A percentile compares a stretch with the other conserved stretches of the same genome.
These are phyloP conservation scores for Cephus spinipes DNA, from an alignment of 2,888 invertebrate species.

Conservation along the genomic window DNA sequence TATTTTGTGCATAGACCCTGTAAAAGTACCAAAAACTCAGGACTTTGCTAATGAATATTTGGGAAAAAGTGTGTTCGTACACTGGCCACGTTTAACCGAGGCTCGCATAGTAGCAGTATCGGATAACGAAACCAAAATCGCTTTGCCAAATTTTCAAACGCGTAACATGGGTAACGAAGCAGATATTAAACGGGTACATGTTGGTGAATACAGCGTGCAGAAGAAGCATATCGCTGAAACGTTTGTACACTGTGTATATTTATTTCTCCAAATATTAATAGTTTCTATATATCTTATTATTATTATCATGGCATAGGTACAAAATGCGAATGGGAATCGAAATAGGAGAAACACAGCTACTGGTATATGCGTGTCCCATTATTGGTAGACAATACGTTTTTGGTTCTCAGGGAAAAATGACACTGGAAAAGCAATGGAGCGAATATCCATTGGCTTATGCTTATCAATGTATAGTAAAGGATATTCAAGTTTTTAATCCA, in stretches of 20 bases:
- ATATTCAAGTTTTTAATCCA: slow-evolving; percentile 68
- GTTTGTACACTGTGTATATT: slow-evolving; percentile 64
- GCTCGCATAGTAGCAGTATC: slow-evolving; percentile 79
- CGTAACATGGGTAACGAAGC: slow-evolving; percentile 25
- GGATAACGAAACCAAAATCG: slow-evolving; percentile 64
- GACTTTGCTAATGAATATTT: slow-evolving; percentile 74
- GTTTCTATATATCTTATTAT: too few species aligned
- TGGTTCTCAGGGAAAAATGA: slow-evolving; percentile 73
- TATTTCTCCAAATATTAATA: slow-evolving; percentile 7
- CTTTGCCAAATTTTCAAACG: slow-evolving; percentile 27
- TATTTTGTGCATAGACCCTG: slow-evolving; percentile 76
- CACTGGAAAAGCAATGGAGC: slow-evolving; percentile 81
- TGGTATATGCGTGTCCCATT: slow-evolving; percentile 80
- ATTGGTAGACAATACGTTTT: slow-evolving; percentile 76
- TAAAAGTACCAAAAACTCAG: slow-evolving; percentile 66
- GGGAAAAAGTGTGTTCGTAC: slow-evolving; percentile 82
- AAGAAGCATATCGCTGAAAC: slow-evolving; percentile 66
- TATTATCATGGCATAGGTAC: slow-evolving; percentile 68
- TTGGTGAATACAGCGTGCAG: neutral
- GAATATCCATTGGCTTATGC: slow-evolving; percentile 74
- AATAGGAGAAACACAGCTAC: slow-evolving; percentile 74
- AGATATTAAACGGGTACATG: slow-evolving; percentile 15
- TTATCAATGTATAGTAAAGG: slow-evolving; percentile 74
- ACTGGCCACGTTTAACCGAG: slow-evolving; percentile 94
- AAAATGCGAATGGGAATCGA: slow-evolving; percentile 83